Conservation (phyloP, 2,113 vertebrate genomes). For the Ceyx melanurus region DNA sequence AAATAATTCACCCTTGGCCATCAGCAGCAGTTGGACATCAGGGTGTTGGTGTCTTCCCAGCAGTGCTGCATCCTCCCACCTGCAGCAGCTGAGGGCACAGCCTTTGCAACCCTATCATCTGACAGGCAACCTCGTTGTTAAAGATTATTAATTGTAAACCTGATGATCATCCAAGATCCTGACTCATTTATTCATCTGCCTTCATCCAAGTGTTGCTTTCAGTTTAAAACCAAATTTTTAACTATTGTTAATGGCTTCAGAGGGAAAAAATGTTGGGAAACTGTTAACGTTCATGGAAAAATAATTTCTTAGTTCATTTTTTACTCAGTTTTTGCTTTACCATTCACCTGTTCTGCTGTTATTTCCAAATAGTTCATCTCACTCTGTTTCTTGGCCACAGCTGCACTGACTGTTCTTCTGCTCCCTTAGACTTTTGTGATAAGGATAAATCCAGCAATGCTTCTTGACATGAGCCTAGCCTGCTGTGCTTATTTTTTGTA, state of each 20-base stretch:
- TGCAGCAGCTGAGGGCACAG: neutral
- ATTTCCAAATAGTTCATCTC: neutral
- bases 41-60: neutral
- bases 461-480: neutral
- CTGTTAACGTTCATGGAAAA: neutral
- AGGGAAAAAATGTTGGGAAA: neutral
- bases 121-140: neutral
- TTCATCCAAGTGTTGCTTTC: neutral
- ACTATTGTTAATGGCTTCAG: neutral
- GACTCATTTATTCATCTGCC: neutral
- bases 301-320: neutral
- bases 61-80: neutral
- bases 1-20: too few relatives aligned
- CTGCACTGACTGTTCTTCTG: neutral
- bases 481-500: neutral
- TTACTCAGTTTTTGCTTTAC: neutral
- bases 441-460: neutral
- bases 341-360: neutral
- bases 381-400: neutral
- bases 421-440: neutral
- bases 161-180: neutral
- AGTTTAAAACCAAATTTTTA: neutral
- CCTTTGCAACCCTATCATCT: neutral
- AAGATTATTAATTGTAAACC: neutral
- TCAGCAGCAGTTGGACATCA: neutral